phyloP scores from a whole-genome alignment of 2,888 invertebrate species.

The Drosophila meridionalis region DNA sequence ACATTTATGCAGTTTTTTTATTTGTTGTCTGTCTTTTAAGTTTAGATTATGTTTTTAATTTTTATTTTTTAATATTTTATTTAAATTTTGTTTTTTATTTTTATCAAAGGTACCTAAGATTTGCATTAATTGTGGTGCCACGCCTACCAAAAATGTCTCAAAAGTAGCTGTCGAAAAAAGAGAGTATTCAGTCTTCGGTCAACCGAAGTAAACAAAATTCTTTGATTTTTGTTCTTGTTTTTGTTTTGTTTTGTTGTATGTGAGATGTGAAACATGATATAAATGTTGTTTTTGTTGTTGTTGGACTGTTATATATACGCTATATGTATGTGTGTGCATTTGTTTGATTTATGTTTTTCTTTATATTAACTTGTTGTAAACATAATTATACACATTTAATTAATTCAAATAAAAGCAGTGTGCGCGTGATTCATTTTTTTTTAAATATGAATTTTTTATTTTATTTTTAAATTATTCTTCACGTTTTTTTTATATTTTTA shows the following conservation, averaged over 20 bases:
- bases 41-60: background rate
- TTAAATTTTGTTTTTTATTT: slow-evolving; percentile 39
- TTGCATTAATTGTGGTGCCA: slow-evolving; percentile 57
- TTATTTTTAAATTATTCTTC: background rate
- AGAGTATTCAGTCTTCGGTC: slow-evolving; percentile 42
- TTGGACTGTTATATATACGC: slow-evolving; percentile 45
- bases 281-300: slow-evolving; percentile 45
- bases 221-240: slow-evolving; percentile 12
- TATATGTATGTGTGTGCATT: slow-evolving; percentile 9
- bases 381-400: slow-evolving; percentile 15
- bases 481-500: slow-evolving; percentile 26
- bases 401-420: slow-evolving; percentile 54
- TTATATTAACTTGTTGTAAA: background rate
- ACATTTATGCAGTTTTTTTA: slow-evolving; percentile 52
- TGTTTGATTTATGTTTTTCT: slow-evolving; percentile 13
- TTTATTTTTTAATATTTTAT: slow-evolving; percentile 35
- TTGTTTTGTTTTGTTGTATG: slow-evolving; percentile 17
- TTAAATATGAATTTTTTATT: slow-evolving; percentile 28
- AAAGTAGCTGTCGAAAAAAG: slow-evolving; percentile 28
- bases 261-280: slow-evolving; percentile 76
- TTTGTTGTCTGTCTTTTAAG: slow-evolving; percentile 18
- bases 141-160: slow-evolving; percentile 24
- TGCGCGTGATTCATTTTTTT: slow-evolving; percentile 57
- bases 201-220: slow-evolving; percentile 40
- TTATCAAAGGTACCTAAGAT: slow-evolving; percentile 72